Base-by-base conservation (phyloP, 2,888 invertebrate genomes). In the Spisula subtruncata region DNA sequence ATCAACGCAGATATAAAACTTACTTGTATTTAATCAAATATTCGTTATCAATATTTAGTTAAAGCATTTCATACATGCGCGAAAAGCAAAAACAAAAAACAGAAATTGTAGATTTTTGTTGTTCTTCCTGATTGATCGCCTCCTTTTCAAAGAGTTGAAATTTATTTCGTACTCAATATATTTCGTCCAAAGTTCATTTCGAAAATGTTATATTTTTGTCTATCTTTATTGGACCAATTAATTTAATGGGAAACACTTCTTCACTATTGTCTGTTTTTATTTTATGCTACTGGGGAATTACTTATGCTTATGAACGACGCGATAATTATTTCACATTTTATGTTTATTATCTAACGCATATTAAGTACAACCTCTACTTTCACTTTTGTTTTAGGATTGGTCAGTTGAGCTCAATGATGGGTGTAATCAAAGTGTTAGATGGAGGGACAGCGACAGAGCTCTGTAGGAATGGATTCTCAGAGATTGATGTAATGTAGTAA, bases 371-470 rank as follows among this genome's bases (percentile, higher is more conserved):
- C 18, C 5, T 56, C 56, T 85, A 54, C 79, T 79, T 85, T 85
- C 85, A 80, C 85, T 85, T 80, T 79, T 60, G 56, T 41, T 54
- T 60, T 60, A 35, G 56, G 18, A 20, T 51, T 82, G 14, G 32
- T 32, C 29, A 82, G n/a, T 29, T 25, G 25, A 25, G 25, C 71
- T 29, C 4, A 0, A 60, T n/a, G 35, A 85, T 85, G 85, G 80
- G 54, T 14, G 54, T 79, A 1, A 25, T 83, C 25, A 66, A 83
- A 32, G 85, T 95, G 35, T 93, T 95, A 16, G 95, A 95, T 89
- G 95, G 95, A 5, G 95, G 95, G 4, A 93, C 94, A 10, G 94
- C 94, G 0, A 93, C 93, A 0, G 93, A 94, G 79, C 91, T 95
- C 46, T 88, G 90, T 10, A 85, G 93, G 48, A 81, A 93, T 41